Base-by-base conservation (phyloP, 2,888 invertebrate genomes). In the Apodemia duryi region DNA sequence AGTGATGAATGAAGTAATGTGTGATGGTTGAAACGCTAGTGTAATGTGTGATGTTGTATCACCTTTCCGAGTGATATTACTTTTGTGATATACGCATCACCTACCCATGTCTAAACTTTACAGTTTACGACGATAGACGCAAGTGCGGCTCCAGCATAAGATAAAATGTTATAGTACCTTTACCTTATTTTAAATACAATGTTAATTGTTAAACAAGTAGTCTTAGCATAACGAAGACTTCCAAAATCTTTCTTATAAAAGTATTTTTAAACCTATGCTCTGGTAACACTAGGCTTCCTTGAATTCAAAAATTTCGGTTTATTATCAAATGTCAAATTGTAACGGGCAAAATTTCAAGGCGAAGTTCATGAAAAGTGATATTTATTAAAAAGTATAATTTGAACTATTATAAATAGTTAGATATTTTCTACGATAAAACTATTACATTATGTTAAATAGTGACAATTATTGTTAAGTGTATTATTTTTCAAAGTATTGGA, bases 291-390 rank as follows among this genome's bases (percentile, higher is more conserved):
- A 43, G 10, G 11, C 28, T 54, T 1, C 54, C 10, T 54, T 75
- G 75, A 76, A 83, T 89, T 90, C 77, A 85, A 91, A 88, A 76
- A 82, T 81, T 82, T 84, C 88, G 78, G 86, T 88, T 87, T 86
- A 77, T 13, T 46, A 46, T 46, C 46, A 46, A 46, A 77, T 77
- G 71, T 71, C 70, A 75, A 82, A 74, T 71, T 72, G 69, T 74
- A 83, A 82, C 86, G 82, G 80, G 75, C 75, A 73, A 74, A 66
- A 61, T 67, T 21, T 29, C 57, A 57, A 57, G 29, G 57, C 29
- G 57, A 57, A 57, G 57, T 57, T 57, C 52, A 54, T 28, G 2
- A 32, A 57, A 57, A 57, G 46, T 46, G 46, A 46, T 43, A 4
- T 4, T 4, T 43, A 43, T 10, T 43, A 43, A 46, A n/a, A 43